Conservation (phyloP, 2,113 vertebrate genomes). For the Entomyzon cyanotis region DNA sequence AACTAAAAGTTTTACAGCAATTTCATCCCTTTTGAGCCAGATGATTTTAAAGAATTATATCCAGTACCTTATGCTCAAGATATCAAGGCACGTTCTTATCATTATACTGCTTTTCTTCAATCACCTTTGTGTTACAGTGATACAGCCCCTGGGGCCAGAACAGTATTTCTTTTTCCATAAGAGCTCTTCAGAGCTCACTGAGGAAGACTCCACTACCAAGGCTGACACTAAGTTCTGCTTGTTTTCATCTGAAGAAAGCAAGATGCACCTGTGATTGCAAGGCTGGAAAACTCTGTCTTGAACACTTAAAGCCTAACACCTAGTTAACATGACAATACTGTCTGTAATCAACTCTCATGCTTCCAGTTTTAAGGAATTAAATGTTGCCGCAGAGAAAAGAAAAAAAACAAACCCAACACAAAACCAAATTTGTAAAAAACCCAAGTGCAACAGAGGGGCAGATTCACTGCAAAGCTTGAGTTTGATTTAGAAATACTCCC, state of each 20-base stretch:
- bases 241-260: neutral
- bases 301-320: neutral
- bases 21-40: neutral
- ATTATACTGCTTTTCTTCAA: neutral
- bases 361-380: neutral
- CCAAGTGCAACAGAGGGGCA: neutral
- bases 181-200: neutral
- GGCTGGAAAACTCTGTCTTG: neutral
- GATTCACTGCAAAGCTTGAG: neutral
- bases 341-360: neutral
- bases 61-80: neutral
- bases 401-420: rapidly evolving
- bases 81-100: neutral
- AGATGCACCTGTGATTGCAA: neutral
- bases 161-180: neutral
- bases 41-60: neutral
- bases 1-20: neutral
- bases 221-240: neutral
- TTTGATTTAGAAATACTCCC: neutral
- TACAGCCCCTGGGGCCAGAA: neutral
- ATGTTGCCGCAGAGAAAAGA: neutral
- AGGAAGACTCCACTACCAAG: neutral
- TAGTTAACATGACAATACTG: neutral
- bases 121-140: neutral
- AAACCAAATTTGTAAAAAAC: neutral